phyloP scores from a whole-genome alignment of 2,888 invertebrate genomes.

The Hypercompe scribonia region DNA sequence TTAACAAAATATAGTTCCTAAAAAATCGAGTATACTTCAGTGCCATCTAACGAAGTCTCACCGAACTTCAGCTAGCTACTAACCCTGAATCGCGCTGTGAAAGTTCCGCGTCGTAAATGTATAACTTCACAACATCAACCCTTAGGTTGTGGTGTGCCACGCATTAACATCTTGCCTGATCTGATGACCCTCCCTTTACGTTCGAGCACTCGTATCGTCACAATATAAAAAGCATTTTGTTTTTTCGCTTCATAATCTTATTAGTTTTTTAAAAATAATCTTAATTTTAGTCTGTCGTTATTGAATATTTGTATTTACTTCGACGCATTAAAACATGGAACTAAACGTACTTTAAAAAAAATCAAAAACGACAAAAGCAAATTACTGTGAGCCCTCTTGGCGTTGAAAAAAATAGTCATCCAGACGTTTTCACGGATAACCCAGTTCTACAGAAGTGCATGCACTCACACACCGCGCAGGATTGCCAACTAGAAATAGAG shows the following conservation, averaged over 20 bases:
- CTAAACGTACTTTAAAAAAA: slow-evolving; percentile 18
- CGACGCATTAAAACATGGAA: slow-evolving; percentile 8
- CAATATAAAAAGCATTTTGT: background rate
- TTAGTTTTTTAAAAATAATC: background rate
- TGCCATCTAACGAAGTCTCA: too few species aligned
- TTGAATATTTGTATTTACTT: background rate
- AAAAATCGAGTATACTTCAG: too few species aligned
- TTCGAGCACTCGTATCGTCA: too few species aligned
- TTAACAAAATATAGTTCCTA: too few species aligned
- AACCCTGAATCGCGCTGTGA: too few species aligned
- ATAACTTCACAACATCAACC: too few species aligned
- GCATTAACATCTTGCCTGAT: too few species aligned
- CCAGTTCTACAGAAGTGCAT: slow-evolving; percentile 57
- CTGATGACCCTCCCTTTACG: too few species aligned
- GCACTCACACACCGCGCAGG: slow-evolving; percentile 18
- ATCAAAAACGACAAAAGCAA: slow-evolving; percentile 51
- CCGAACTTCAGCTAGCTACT: too few species aligned
- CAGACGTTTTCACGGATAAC: slow-evolving; percentile 55
- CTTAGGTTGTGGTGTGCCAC: too few species aligned
- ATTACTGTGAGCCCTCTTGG: slow-evolving; percentile 48
- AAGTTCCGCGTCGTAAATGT: too few species aligned
- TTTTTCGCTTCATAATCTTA: too few species aligned
- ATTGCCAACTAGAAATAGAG: slow-evolving; percentile 13
- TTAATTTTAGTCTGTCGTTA: background rate
- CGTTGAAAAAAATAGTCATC: slow-evolving; percentile 51